These are phyloP conservation scores for Tachina grossa DNA, from an alignment of 2,888 invertebrate genomes.

Conservation along the genomic window DNA sequence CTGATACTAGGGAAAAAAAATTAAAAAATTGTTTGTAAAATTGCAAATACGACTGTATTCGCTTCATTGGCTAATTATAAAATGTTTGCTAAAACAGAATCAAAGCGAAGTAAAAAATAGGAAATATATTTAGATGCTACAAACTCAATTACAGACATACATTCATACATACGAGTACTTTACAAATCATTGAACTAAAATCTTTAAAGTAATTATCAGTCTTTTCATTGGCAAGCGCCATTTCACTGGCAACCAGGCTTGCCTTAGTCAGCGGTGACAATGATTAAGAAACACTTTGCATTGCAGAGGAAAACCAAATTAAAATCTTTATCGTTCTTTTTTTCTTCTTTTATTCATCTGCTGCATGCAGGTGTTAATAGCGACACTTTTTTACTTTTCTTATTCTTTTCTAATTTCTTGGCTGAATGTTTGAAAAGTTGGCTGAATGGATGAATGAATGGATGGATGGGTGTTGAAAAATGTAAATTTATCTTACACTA, in stretches of 20 bases:
- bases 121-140: constrained; percentile 11
- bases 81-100: background rate
- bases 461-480: constrained; percentile 46
- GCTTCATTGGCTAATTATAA: constrained; percentile 35
- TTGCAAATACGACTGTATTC: background rate
- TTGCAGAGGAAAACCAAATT: constrained; percentile 58
- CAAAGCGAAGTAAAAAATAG: background rate
- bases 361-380: constrained; percentile 59
- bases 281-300: constrained; percentile 52
- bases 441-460: background rate
- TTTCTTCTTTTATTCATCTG: constrained; percentile 10
- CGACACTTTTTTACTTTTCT: background rate
- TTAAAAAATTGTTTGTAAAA: background rate
- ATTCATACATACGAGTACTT: background rate
- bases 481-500: constrained; percentile 64
- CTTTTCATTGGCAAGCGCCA: constrained; percentile 8
- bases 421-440: constrained; percentile 21
- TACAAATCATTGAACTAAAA: constrained; percentile 54
- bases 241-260: constrained; percentile 16
- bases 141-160: constrained; percentile 47
- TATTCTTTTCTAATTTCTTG: constrained; percentile 17
- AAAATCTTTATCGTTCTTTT: constrained; percentile 45
- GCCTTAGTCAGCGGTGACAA: constrained; percentile 21
- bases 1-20: constrained; percentile 3
- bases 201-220: constrained; percentile 53